Evolutionary conservation across 2,797 vertebrate genomes (phyloP).

Genomic region (Poecile montanus): DNA sequence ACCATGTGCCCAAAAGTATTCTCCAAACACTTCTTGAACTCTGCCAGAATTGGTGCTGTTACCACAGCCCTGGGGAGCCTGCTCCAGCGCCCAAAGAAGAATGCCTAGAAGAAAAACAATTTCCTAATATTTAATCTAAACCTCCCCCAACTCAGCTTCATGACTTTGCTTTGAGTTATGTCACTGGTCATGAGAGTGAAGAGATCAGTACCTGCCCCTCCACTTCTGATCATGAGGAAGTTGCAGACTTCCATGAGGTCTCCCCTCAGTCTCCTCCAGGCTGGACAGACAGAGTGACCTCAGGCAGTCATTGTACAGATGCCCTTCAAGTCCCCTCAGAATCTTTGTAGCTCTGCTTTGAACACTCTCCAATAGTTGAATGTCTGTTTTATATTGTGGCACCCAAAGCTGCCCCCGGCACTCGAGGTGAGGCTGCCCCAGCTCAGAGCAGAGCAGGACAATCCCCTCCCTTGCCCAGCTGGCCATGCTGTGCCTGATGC

Average conservation of each 20-base stretch:
- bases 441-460: neutral
- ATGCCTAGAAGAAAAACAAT: neutral
- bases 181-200: neutral
- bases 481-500: accelerated
- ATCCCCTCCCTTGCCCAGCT: accelerated
- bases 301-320: too few species aligned
- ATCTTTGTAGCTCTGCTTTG: neutral
- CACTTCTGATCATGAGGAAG: accelerated
- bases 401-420: too few species aligned
- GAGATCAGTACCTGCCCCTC: too few species aligned
- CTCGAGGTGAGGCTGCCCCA: accelerated
- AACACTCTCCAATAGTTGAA: neutral
- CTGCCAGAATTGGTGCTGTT: neutral
- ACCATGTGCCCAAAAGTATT: accelerated
- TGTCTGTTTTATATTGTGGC: too few species aligned
- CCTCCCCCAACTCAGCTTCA: neutral
- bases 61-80: neutral
- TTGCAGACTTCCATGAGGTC: accelerated
- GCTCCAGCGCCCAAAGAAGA: neutral
- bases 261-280: neutral
- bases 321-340: too few species aligned
- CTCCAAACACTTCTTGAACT: neutral
- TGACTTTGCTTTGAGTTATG: neutral
- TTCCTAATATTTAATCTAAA: neutral
- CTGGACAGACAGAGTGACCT: neutral